Conservation (phyloP, 2,797 vertebrate species). For the Pseudochaenichthys georgianus region DNA sequence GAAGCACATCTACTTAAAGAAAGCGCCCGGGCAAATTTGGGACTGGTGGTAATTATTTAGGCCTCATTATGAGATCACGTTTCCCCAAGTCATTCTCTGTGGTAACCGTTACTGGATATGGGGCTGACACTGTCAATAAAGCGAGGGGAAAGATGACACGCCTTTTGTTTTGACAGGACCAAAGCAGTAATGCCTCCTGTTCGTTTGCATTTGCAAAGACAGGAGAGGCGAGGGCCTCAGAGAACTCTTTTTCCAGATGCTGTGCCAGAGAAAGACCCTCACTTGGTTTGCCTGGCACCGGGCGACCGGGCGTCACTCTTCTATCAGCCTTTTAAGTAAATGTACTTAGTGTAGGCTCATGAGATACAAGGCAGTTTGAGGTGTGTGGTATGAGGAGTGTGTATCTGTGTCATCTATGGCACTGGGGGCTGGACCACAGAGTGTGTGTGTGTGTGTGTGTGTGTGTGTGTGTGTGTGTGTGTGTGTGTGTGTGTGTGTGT, state of each 20-base stretch:
- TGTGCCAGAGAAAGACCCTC: constrained; percentile 36
- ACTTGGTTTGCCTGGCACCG: constrained; percentile 38
- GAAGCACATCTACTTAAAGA: constrained; percentile 72
- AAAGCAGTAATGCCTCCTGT: constrained; percentile 74
- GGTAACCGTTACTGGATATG: constrained; percentile 79
- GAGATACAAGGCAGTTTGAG: constrained; percentile 42
- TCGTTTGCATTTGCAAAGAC: constrained; percentile 71
- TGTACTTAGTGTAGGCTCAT: constrained; percentile 46
- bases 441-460: background rate
- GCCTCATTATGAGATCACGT: constrained; percentile 83
- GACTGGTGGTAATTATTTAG: constrained; percentile 80
- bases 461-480: no score
- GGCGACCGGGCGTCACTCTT: constrained; percentile 20
- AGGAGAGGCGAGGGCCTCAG: constrained; percentile 31
- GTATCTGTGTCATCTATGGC: constrained; percentile 61
- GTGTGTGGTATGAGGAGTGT: constrained; percentile 36
- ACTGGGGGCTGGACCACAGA: constrained; percentile 35
- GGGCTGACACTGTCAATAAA: constrained; percentile 81
- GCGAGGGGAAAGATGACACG: constrained; percentile 75
- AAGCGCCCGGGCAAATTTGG: constrained; percentile 74
- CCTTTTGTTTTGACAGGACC: constrained; percentile 84
- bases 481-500: no score
- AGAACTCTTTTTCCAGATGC: constrained; percentile 75
- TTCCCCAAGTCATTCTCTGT: constrained; percentile 73
- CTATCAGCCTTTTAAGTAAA: constrained; percentile 50